These are phyloP conservation scores for Melanophora roralis DNA, from an alignment of 2,888 invertebrate species.

Conservation along the genomic window DNA sequence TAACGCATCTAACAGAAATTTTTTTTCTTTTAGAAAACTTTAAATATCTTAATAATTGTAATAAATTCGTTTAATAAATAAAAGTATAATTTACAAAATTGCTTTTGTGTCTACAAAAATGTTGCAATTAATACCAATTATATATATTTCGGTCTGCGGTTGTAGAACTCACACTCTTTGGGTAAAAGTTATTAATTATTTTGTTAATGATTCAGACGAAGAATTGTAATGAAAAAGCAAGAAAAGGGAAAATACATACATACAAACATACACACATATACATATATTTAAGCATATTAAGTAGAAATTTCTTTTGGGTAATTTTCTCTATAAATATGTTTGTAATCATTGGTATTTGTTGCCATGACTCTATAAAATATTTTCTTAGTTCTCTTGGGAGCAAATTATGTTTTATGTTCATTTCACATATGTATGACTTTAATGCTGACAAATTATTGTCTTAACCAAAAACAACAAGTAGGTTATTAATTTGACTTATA, in stretches of 20 bases:
- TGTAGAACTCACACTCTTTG: not conserved
- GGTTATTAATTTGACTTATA: slow-evolving; percentile 54
- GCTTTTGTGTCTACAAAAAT: not conserved
- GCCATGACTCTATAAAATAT: not conserved
- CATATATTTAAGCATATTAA: not conserved
- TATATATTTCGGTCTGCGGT: not conserved
- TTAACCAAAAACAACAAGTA: slow-evolving; percentile 25
- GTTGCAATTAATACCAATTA: not conserved
- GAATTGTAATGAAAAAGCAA: not conserved
- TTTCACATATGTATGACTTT: not conserved
- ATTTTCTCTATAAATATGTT: not conserved
- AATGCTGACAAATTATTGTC: slow-evolving; percentile 50
- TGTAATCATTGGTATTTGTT: not conserved
- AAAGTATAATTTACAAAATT: no score
- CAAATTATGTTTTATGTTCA: slow-evolving; percentile 22
- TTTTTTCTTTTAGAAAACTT: no score
- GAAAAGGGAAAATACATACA: not conserved
- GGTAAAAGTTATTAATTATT: not conserved
- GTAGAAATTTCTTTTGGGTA: not conserved
- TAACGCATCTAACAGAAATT: no score
- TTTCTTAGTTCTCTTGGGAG: not conserved
- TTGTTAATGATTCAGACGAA: not conserved
- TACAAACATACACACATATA: no score
- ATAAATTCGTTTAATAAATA: no score
- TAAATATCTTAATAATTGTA: no score